Conservation (phyloP, 2,113 vertebrate genomes). For the Romanogobio albipinnatus region DNA sequence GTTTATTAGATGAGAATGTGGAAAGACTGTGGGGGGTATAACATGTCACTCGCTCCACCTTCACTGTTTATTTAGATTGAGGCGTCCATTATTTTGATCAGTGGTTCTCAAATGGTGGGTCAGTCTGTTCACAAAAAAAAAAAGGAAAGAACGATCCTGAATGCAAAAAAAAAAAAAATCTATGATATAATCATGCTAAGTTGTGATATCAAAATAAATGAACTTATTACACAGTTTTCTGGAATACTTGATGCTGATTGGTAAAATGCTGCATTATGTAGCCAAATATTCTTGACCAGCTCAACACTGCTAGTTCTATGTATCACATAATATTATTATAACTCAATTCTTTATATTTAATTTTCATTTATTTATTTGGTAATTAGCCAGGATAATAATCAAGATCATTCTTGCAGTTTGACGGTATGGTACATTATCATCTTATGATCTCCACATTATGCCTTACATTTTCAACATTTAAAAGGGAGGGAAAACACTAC, state of each 20-base stretch:
- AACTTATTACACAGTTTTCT: background rate
- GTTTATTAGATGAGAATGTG: constrained; percentile 24
- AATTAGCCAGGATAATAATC: background rate
- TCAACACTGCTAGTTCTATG: no score
- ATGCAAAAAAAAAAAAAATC: background rate
- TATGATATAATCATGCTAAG: background rate
- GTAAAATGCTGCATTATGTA: background rate
- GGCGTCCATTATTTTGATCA: constrained; percentile 57
- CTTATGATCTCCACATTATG: background rate
- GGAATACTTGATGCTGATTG: background rate
- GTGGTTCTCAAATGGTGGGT: background rate
- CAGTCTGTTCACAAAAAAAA: background rate
- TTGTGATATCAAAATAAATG: background rate
- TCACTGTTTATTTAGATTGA: constrained; percentile 60
- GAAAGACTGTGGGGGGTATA: background rate
- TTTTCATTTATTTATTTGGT: background rate
- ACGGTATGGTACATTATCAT: background rate
- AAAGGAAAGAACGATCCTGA: background rate
- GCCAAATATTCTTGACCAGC: no score
- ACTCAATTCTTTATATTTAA: no score
- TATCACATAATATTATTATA: no score
- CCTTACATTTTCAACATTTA: background rate
- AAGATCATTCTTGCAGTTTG: background rate
- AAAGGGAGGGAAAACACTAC: background rate
- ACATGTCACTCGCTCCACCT: constrained; percentile 9